A percentile compares a stretch with the other conserved stretches of the same genome.
Conservation (phyloP, 92 coral and sea anemone genomes). For the Zoanthus sansibaricus region DNA sequence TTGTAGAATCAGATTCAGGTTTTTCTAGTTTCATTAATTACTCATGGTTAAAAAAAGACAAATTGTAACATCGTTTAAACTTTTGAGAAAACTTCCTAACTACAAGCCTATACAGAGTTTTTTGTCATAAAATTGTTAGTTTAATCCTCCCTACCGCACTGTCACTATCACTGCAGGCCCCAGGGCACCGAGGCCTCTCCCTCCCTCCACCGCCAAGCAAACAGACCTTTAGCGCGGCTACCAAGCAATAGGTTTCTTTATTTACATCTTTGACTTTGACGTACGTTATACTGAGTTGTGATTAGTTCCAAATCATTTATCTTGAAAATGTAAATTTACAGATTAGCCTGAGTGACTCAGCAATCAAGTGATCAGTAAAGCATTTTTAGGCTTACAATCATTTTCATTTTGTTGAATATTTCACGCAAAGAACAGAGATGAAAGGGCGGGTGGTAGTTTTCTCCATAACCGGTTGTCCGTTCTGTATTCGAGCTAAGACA, state of each 20-base stretch:
- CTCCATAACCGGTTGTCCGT: conserved; percentile 98
- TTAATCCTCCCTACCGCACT: too few species aligned
- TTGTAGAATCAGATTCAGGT: too few species aligned
- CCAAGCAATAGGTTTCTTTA: not conserved
- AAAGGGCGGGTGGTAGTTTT: conserved; percentile 83
- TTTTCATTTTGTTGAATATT: not conserved
- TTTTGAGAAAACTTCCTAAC: too few species aligned
- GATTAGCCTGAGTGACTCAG: conserved; percentile 22
- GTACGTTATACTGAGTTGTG: not conserved
- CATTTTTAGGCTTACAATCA: not conserved
- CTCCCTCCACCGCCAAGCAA: too few species aligned
- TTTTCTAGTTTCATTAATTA: too few species aligned
- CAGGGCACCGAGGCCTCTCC: too few species aligned
- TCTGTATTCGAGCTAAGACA: conserved; percentile 89
- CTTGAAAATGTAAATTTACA: not conserved
- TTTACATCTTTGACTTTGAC: not conserved
- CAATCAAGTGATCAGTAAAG: not conserved
- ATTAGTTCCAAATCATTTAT: not conserved
- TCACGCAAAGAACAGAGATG: conserved; percentile 51
- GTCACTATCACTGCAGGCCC: too few species aligned
- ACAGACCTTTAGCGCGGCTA: not conserved
- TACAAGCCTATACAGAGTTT: too few species aligned
- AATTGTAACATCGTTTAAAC: too few species aligned
- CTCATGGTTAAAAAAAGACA: too few species aligned
- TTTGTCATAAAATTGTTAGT: too few species aligned